phyloP scores from a whole-genome alignment of 2,113 vertebrate genomes.

The Scortum barcoo region DNA sequence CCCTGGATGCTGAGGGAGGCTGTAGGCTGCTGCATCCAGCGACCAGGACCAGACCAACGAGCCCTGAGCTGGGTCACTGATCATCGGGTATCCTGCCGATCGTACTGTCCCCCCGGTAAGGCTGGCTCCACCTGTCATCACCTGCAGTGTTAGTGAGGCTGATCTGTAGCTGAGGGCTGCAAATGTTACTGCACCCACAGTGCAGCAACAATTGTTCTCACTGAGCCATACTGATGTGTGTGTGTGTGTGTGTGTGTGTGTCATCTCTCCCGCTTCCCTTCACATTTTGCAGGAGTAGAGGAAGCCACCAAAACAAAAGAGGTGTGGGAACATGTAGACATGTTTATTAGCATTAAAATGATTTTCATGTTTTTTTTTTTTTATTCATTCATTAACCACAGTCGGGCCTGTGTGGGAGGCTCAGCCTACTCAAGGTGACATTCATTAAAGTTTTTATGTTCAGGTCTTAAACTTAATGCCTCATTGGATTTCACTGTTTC shows the following conservation, averaged over 20 bases:
- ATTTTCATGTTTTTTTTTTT: background rate
- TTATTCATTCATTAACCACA: background rate
- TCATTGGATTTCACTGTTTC: background rate
- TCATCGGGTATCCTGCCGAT: slow-evolving; percentile 16
- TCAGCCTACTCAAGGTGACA: slow-evolving; percentile 43
- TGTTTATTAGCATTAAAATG: background rate
- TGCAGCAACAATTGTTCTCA: slow-evolving; percentile 26
- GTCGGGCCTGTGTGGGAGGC: slow-evolving; percentile 4
- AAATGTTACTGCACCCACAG: background rate
- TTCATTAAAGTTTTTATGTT: slow-evolving; percentile 9
- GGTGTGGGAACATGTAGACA: background rate
- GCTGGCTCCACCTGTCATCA: slow-evolving; percentile 32
- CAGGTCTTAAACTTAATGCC: background rate
- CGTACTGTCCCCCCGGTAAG: slow-evolving; percentile 39
- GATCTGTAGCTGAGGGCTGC: background rate
- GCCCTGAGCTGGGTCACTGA: background rate
- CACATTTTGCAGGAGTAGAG: background rate
- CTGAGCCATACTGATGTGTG: no score
- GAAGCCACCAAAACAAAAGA: background rate
- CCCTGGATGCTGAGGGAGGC: slow-evolving; percentile 23
- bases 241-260: no score
- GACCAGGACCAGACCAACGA: background rate
- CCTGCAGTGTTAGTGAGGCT: slow-evolving; percentile 10
- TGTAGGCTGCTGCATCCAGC: slow-evolving; percentile 40
- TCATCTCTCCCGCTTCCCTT: background rate